phyloP scores from a whole-genome alignment of 2,113 vertebrate species.

The Salvelinus alpinus region DNA sequence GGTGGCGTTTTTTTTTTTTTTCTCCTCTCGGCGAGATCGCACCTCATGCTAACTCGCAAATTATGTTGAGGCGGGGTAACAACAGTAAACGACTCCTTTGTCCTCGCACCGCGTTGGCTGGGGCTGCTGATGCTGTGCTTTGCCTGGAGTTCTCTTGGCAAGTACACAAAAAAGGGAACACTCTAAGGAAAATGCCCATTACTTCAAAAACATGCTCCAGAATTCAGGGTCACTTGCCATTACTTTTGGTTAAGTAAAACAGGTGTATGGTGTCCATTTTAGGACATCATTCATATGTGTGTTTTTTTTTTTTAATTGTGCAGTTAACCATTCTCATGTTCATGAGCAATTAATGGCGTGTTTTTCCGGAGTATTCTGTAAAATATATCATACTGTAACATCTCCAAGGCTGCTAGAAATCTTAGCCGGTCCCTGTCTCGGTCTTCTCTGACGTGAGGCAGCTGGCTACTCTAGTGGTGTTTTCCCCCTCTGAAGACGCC shows the following conservation, averaged over 20 bases:
- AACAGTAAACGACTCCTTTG: slow-evolving; percentile 63
- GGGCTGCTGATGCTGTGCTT: slow-evolving; percentile 58
- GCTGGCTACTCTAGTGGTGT: slow-evolving; percentile 45
- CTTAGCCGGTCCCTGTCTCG: background rate
- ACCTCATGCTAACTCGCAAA: slow-evolving; percentile 73
- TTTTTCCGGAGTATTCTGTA: background rate
- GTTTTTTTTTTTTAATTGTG: background rate
- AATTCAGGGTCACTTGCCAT: background rate
- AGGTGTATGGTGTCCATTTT: background rate
- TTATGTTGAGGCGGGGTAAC: slow-evolving; percentile 65
- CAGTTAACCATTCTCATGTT: no score
- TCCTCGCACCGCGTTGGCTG: slow-evolving; percentile 61
- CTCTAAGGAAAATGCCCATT: slow-evolving; percentile 51
- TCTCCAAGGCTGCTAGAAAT: background rate
- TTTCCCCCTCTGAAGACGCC: slow-evolving; percentile 63
- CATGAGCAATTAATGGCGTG: no score
- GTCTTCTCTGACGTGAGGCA: slow-evolving; percentile 3
- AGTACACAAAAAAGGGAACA: slow-evolving; percentile 52
- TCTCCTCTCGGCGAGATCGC: slow-evolving; percentile 50
- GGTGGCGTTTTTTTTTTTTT: slow-evolving; percentile 45
- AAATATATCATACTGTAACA: no score
- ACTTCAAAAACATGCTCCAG: background rate
- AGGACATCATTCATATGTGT: background rate
- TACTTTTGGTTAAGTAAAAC: background rate
- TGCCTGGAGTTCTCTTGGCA: slow-evolving; percentile 50